Evolutionary conservation across 2,888 invertebrate species (phyloP).

Genomic region (Entomobrya multifasciata): DNA sequence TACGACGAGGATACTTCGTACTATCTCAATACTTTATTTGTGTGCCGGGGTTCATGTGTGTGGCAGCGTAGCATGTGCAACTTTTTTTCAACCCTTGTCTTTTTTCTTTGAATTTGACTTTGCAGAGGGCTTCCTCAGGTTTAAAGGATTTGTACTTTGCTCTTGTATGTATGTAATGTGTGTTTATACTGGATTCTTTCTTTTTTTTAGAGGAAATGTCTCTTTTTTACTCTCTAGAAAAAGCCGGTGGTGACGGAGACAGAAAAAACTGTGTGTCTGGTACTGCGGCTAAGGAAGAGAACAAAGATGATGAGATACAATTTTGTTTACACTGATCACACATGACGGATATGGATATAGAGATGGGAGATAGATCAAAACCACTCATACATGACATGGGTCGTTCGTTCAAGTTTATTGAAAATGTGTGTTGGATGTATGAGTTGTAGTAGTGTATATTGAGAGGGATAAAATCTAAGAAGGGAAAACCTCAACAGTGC

Average conservation of each 20-base stretch:
- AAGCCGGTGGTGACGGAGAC: slow-evolving; percentile 10
- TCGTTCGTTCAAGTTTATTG: slow-evolving; percentile 48
- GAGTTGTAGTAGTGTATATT: too few relatives aligned
- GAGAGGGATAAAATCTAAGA: neutral
- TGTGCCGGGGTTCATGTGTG: neutral
- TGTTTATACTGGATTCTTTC: neutral
- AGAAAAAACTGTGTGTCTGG: neutral
- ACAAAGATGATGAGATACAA: slow-evolving; percentile 35
- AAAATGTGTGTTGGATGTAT: too few relatives aligned
- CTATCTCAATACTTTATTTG: neutral
- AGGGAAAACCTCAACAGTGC: neutral
- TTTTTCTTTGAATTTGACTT: too few relatives aligned
- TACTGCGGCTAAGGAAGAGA: neutral
- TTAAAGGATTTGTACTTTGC: neutral
- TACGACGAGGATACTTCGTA: neutral
- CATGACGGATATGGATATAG: slow-evolving; percentile 24
- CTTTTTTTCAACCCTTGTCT: slow-evolving; percentile 19
- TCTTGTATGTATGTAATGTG: neutral
- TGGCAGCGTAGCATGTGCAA: neutral
- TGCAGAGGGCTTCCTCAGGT: neutral
- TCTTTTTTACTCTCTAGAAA: neutral
- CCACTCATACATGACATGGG: slow-evolving; percentile 43
- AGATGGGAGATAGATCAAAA: slow-evolving; percentile 14
- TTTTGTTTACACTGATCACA: slow-evolving; percentile 59
- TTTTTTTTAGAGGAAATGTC: neutral